phyloP scores from a whole-genome alignment of 2,113 vertebrate species.

The Acanthochromis polyacanthus region DNA sequence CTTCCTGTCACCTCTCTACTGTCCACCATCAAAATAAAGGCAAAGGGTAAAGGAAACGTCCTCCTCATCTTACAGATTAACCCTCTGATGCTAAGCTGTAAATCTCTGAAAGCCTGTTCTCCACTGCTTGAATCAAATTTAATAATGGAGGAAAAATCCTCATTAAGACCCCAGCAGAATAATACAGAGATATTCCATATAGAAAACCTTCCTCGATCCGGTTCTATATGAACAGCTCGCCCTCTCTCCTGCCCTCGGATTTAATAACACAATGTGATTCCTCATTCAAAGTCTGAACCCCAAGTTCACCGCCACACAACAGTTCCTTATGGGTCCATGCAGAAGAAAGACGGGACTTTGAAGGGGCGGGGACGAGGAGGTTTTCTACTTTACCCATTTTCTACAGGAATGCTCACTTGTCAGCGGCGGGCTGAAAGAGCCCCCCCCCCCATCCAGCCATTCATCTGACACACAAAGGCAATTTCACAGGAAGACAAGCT shows the following conservation, averaged over 20 bases:
- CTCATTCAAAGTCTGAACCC: conserved; percentile 34
- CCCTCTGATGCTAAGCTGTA: background rate
- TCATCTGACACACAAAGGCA: conserved; percentile 78
- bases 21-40: no score
- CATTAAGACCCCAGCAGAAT: conserved; percentile 4
- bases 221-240: conserved; percentile 20
- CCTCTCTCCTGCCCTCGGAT: conserved; percentile 18
- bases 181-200: conserved; percentile 27
- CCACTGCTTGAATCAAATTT: conserved; percentile 6
- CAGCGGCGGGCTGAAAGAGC: conserved; percentile 52
- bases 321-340: conserved; percentile 22
- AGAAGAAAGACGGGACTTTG: conserved; percentile 27
- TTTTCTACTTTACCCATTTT: conserved; percentile 13
- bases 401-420: conserved; percentile 77
- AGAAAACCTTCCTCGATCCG: conserved; percentile 21
- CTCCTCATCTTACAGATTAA: no score
- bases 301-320: conserved; percentile 32
- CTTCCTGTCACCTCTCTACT: no score
- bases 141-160: conserved; percentile 15
- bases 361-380: conserved; percentile 20
- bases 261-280: conserved; percentile 45
- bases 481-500: conserved; percentile 74
- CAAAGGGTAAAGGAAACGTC: no score
- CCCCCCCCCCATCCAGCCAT: conserved; percentile 46
- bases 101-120: background rate